Percentiles rank a stretch among this genome's conserved stretches.
These are phyloP conservation scores for Sturnus vulgaris DNA, from an alignment of 2,113 vertebrate species.

Conservation along the genomic window DNA sequence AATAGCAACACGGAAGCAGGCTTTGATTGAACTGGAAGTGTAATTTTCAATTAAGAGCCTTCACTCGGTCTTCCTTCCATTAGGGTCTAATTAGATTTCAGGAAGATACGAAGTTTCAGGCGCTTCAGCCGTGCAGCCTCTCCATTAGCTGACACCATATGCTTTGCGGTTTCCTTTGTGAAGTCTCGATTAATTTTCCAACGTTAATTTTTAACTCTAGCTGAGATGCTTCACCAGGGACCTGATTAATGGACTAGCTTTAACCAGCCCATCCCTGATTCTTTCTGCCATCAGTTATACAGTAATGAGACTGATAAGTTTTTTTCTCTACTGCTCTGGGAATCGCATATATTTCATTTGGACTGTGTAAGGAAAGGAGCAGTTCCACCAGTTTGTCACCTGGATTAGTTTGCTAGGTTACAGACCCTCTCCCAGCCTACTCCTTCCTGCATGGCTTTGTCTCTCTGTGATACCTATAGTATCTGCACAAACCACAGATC, in stretches of 20 bases:
- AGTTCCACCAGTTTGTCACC: neutral
- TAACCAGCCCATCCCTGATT: conserved; percentile 22
- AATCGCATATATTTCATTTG: neutral
- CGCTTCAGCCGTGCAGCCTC: conserved; percentile 14
- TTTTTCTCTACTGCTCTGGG: neutral
- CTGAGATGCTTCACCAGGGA: conserved; percentile 38
- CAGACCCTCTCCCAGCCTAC: neutral
- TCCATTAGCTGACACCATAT: conserved; percentile 63
- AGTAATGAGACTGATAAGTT: neutral
- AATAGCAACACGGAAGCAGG: conserved; percentile 36
- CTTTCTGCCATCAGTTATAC: conserved; percentile 27
- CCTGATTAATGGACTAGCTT: conserved; percentile 51
- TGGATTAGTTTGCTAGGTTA: neutral
- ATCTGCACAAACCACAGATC: neutral
- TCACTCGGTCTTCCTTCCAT: conserved; percentile 51
- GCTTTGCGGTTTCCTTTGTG: conserved; percentile 23
- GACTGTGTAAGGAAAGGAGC: neutral
- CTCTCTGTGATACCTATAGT: neutral
- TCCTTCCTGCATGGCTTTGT: neutral
- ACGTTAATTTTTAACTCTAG: conserved; percentile 59
- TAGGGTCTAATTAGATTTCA: conserved; percentile 68
- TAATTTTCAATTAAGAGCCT: conserved; percentile 69
- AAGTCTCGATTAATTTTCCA: conserved; percentile 50
- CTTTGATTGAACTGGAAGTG: conserved; percentile 64
- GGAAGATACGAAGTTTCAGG: neutral